Evolutionary conservation across 92 coral and sea anemone species (phyloP).

Genomic region (Meandrina meandrites): DNA sequence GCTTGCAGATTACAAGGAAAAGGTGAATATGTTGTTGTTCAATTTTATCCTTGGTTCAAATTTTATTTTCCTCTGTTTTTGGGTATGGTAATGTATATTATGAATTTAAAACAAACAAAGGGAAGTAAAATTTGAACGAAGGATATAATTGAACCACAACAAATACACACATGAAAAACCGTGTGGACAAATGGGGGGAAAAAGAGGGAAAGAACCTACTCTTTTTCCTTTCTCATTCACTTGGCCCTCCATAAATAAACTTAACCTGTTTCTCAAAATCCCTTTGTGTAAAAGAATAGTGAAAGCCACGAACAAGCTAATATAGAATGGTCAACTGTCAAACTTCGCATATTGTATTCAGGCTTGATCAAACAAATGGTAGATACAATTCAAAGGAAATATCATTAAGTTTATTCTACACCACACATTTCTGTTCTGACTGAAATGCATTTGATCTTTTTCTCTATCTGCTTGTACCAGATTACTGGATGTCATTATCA

Average conservation of each 20-base stretch:
- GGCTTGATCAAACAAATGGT: too few species aligned
- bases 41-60: too few species aligned
- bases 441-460: background rate
- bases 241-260: background rate
- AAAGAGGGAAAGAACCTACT: background rate
- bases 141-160: too few species aligned
- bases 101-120: too few species aligned
- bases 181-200: background rate
- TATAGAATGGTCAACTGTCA: background rate
- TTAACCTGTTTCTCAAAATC: background rate
- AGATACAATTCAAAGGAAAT: background rate
- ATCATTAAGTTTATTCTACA: too few species aligned
- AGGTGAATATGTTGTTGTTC: too few species aligned
- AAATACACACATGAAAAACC: background rate
- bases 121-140: too few species aligned
- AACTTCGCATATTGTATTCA: too few species aligned
- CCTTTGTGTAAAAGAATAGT: background rate
- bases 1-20: background rate
- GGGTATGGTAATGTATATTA: too few species aligned
- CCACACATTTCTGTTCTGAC: background rate
- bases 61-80: too few species aligned
- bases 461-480: slow-evolving; percentile 33
- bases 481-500: slow-evolving; percentile 79
- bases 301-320: too few species aligned
- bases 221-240: background rate